Evolutionary conservation across 2,888 invertebrate genomes (phyloP).

Genomic region (Drosophila maculinotata): DNA sequence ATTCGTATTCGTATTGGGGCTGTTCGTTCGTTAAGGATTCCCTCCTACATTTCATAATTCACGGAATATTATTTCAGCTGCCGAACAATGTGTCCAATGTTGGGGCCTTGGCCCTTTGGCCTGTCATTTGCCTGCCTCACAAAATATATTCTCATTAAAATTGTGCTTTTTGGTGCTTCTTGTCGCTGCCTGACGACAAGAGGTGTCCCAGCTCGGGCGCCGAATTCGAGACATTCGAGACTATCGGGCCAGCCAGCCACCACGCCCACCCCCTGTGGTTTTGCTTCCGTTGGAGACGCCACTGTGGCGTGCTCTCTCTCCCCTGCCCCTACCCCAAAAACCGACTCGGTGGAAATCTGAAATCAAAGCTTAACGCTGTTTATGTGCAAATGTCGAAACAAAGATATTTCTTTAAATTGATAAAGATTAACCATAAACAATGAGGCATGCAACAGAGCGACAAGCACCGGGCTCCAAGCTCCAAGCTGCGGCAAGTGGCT

Average conservation of each 20-base stretch:
- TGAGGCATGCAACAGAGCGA: slow-evolving; percentile 49
- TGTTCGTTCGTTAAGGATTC: slow-evolving; percentile 72
- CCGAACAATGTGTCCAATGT: slow-evolving; percentile 64
- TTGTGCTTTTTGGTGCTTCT: slow-evolving; percentile 74
- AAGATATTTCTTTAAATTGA: slow-evolving; percentile 81
- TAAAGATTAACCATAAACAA: slow-evolving; percentile 80
- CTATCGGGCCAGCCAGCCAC: slow-evolving; percentile 49
- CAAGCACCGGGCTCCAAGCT: slow-evolving; percentile 36
- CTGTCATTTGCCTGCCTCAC: slow-evolving; percentile 72
- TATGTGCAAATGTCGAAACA: slow-evolving; percentile 81
- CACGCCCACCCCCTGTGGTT: slow-evolving; percentile 81
- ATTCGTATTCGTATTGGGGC: slow-evolving; percentile 25
- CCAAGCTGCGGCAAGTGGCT: slow-evolving; percentile 51
- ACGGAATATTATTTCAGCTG: slow-evolving; percentile 77
- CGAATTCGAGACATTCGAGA: slow-evolving; percentile 42
- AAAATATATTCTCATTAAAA: slow-evolving; percentile 82
- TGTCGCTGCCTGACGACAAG: slow-evolving; percentile 47
- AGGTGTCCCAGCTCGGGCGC: slow-evolving; percentile 59
- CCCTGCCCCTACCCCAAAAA: background rate
- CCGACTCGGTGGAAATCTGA: slow-evolving; percentile 26
- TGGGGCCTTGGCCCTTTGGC: slow-evolving; percentile 46
- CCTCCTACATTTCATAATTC: slow-evolving; percentile 77
- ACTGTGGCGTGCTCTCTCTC: slow-evolving; percentile 67
- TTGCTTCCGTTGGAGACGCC: slow-evolving; percentile 82
- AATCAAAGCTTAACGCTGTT: slow-evolving; percentile 73